These are phyloP conservation scores for Pantherophis guttatus DNA, from an alignment of 2,113 vertebrate genomes.

Conservation along the genomic window DNA sequence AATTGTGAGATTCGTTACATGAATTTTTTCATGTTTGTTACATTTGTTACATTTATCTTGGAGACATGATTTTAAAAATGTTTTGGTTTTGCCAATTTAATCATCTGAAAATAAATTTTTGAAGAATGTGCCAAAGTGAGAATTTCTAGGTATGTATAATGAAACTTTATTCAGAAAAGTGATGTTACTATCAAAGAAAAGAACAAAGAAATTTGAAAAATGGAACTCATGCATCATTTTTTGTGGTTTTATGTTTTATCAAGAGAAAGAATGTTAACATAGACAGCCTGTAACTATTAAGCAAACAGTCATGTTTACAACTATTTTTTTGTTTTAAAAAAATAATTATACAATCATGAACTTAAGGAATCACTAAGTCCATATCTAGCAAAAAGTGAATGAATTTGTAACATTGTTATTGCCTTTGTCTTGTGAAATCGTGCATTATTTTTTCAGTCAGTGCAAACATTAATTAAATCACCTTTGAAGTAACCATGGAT, in stretches of 20 bases:
- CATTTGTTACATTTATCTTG: neutral
- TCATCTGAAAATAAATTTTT: neutral
- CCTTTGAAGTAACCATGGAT: conserved; percentile 76
- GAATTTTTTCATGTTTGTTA: neutral
- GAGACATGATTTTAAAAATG: neutral
- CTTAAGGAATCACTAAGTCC: neutral
- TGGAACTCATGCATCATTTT: neutral
- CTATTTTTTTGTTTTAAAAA: neutral
- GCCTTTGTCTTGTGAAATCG: neutral
- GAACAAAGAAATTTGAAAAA: neutral
- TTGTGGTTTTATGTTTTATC: neutral
- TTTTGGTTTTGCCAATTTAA: neutral
- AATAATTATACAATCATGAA: neutral
- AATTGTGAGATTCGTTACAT: neutral
- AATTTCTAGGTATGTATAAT: neutral
- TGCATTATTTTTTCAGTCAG: neutral
- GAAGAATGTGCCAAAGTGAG: neutral
- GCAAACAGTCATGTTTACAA: neutral
- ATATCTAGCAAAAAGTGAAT: neutral
- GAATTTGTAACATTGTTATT: neutral
- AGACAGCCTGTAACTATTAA: neutral
- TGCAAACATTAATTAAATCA: conserved; percentile 48
- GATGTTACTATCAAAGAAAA: neutral
- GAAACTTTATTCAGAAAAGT: neutral
- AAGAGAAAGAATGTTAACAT: neutral